Evolutionary conservation across 2,888 invertebrate species (phyloP).

Genomic region (Aleiodes leptofemur): DNA sequence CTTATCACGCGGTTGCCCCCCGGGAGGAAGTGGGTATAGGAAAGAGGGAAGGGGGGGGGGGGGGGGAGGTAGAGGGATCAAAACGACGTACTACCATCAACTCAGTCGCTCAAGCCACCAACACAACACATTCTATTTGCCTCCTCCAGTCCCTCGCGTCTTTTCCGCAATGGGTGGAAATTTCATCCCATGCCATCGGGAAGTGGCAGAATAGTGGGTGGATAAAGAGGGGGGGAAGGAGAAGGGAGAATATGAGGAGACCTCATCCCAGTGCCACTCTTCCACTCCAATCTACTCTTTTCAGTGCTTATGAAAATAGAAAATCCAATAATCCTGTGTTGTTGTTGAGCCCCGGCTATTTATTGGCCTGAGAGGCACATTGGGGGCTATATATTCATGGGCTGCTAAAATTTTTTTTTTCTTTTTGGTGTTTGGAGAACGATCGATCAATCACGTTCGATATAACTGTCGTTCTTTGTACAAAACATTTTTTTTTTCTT

Average conservation of each 20-base stretch:
- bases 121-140: conserved; percentile 5
- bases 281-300: conserved; percentile 6
- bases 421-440: conserved; percentile 39
- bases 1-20: conserved; percentile 32
- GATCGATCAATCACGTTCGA: conserved; percentile 53
- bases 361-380: conserved; percentile 40
- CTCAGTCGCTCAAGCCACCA: not conserved
- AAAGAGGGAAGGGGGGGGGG: not conserved
- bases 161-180: conserved; percentile 32
- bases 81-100: conserved; percentile 20
- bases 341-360: conserved; percentile 46
- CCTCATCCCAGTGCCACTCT: not conserved
- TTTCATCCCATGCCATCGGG: not conserved
- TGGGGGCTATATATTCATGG: conserved; percentile 27
- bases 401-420: conserved; percentile 26
- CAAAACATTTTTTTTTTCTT: not conserved
- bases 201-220: not conserved
- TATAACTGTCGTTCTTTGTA: conserved; percentile 8
- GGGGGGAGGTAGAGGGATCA: not conserved
- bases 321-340: conserved; percentile 53
- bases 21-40: not conserved
- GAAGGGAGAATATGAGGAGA: not conserved
- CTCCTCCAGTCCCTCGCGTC: conserved; percentile 33
- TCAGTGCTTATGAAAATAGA: conserved; percentile 45
- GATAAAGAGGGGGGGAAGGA: not conserved